Base-by-base conservation (phyloP, 2,888 invertebrate genomes). In the Metallyticus violacea region DNA sequence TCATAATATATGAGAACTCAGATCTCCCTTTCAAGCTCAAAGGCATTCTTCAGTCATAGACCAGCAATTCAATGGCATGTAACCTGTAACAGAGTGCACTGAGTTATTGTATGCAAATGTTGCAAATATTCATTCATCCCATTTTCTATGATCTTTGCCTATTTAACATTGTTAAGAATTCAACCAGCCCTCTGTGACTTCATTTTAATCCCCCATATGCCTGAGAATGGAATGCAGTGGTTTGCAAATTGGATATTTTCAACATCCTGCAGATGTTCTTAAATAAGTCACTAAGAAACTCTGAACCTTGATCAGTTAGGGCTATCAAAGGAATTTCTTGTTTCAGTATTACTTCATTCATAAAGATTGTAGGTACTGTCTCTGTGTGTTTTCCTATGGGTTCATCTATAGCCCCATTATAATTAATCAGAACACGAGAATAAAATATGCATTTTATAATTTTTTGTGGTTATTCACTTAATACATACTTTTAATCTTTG, bases 211-310 rank as follows among this genome's bases (percentile, higher is more conserved):
- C 40, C 1, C 85, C 80, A 22, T 80, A 40, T 3, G n/a, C 26
- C 26, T 85, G n/a, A 22, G 85, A 62, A 26, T 81, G 80, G 25
- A 40, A 81, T 6, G 86, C 6, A 2, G 85, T 81, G 6, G 86
- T 81, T 26, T 86, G 81, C 7, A 86, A 6, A 90, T 87, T 81
- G 1, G 81, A 28, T 7, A 81, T 81, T n/a, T 0, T 9, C 26
- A 81, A 7, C 26, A 81, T 1, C 15, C n/a, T 81, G 26, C 81
- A 29, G 6, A 81, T 29, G 9, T 29, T 28, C 28, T 26, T 83
- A n/a, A 83, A 83, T 26, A 83, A 27, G n/a, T 83, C 83, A 40
- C 83, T 76, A 22, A 26, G n/a, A 40, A 2, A 83, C n/a, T 83
- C 7, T 3, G 1, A 26, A 26, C 76, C 83, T 40, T 83, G 83